Conservation (phyloP, 2,797 vertebrate genomes). For the Luscinia megarhynchos region DNA sequence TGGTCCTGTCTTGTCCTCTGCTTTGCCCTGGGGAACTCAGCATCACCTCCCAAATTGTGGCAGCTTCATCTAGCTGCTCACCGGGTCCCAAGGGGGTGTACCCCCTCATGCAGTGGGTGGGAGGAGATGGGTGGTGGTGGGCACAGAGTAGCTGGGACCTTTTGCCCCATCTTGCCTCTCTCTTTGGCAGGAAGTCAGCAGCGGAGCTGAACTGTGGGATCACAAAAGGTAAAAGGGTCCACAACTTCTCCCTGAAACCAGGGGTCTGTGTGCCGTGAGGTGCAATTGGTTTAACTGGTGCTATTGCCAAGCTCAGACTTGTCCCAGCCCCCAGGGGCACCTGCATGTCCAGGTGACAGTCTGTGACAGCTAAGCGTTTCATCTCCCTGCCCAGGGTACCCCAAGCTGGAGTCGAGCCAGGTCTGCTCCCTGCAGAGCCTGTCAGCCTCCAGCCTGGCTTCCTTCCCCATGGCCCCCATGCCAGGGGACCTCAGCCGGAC, state of each 20-base stretch:
- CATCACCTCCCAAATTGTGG: fast-evolving
- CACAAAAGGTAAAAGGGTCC: slow-evolving; percentile 76
- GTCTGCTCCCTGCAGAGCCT: slow-evolving; percentile 60
- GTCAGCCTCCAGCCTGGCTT: slow-evolving; percentile 70
- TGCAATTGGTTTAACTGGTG: not conserved
- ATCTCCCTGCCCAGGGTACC: slow-evolving; percentile 21
- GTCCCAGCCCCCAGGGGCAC: not conserved
- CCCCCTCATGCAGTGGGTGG: not conserved
- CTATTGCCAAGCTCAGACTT: not conserved
- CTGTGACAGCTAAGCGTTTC: fast-evolving
- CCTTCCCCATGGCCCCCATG: slow-evolving; percentile 75
- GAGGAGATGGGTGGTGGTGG: not conserved
- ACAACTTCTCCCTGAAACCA: fast-evolving
- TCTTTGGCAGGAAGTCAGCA: slow-evolving; percentile 76
- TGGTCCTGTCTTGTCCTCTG: not conserved
- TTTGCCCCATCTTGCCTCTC: not conserved
- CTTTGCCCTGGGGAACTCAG: fast-evolving
- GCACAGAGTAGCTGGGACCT: not conserved
- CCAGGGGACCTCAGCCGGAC: slow-evolving; percentile 75
- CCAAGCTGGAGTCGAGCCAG: not conserved
- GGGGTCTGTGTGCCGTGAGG: not conserved
- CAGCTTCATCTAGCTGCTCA: not conserved
- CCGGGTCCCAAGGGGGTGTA: fast-evolving
- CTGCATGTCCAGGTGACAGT: not conserved
- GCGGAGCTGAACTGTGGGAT: slow-evolving; percentile 76